These are phyloP conservation scores for Platycheirus albimanus DNA, from an alignment of 2,888 invertebrate species.

Conservation along the genomic window DNA sequence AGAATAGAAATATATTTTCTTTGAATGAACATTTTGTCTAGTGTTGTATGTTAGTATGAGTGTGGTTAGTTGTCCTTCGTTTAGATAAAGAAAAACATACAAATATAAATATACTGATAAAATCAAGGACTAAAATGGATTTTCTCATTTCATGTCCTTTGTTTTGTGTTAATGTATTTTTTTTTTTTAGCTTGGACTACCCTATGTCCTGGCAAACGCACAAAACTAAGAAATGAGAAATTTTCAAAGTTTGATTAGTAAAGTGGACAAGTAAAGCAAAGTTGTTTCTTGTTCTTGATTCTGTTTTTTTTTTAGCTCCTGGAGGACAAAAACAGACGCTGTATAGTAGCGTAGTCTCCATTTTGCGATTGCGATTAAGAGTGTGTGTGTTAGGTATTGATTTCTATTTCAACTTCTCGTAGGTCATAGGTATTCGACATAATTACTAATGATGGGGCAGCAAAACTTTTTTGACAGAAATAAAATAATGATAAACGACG, in stretches of 20 bases:
- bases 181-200: constrained; percentile 34
- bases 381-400: constrained; percentile 52
- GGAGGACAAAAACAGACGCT: constrained; percentile 16
- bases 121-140: constrained; percentile 66
- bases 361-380: neutral
- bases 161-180: constrained; percentile 67
- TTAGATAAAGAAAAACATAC: constrained; percentile 25
- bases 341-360: constrained; percentile 6
- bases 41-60: constrained; percentile 3
- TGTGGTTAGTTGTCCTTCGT: constrained; percentile 12
- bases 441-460: constrained; percentile 72
- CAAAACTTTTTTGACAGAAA: constrained; percentile 72
- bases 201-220: constrained; percentile 54
- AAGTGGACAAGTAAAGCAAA: constrained; percentile 63
- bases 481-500: constrained; percentile 73
- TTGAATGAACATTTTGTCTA: neutral
- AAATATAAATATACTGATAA: constrained; percentile 40
- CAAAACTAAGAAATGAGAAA: constrained; percentile 64
- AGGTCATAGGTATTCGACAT: constrained; percentile 69
- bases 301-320: constrained; percentile 16
- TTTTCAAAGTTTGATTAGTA: constrained; percentile 73
- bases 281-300: constrained; percentile 10
- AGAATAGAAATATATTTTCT: constrained; percentile 35
- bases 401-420: constrained; percentile 46
- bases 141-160: constrained; percentile 63